Evolutionary conservation across 2,797 vertebrate genomes (phyloP), one percentile per base, ranked within the genome.

Genomic region (Pampus argenteus): DNA sequence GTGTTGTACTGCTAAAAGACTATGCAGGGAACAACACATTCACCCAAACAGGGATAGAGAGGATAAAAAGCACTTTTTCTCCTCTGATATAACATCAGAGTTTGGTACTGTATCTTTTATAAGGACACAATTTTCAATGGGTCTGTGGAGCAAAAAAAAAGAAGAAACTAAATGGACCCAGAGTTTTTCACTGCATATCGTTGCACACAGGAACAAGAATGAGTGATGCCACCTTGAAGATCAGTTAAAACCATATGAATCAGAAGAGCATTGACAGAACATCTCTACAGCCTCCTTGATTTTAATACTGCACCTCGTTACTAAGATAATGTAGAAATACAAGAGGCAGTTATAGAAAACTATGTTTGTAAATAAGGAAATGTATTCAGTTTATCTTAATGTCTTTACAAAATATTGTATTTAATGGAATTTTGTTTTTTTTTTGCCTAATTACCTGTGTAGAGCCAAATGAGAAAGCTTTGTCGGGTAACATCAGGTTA

Each of bases 101-200:
- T 87, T 87, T 67, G 10, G 82, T 90, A 90, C 87, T 87, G 86
- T 89, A 86, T 87, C 74, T 86, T 89, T 83, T 84, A 69, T 87
- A 76, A 66, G 64, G 42, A 74, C 38, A 52, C 14, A 18, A 61
- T 55, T 67, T 72, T 73, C 26, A 68, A 28, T n/a, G 3, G 3
- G 23, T 49, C 14, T 64, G 71, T 60, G 7, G n/a, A n/a, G n/a
- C n/a, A 40, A 23, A 29, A 45, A 44, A 45, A 8, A 57, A 13
- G n/a, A n/a, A n/a, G n/a, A 42, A 20, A 49, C 4, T 3, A 64
- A 55, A 36, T 36, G 34, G 40, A 18, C n/a, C 22, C 61, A 55
- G 28, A 68, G 68, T 38, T 25, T 72, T 61, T 72, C 40, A 73
- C 49, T 71, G 49, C 62, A 54, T 57, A 55, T 17, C 18, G 38